Conservation (phyloP, 2,888 invertebrate genomes). For the Nebria salina region DNA sequence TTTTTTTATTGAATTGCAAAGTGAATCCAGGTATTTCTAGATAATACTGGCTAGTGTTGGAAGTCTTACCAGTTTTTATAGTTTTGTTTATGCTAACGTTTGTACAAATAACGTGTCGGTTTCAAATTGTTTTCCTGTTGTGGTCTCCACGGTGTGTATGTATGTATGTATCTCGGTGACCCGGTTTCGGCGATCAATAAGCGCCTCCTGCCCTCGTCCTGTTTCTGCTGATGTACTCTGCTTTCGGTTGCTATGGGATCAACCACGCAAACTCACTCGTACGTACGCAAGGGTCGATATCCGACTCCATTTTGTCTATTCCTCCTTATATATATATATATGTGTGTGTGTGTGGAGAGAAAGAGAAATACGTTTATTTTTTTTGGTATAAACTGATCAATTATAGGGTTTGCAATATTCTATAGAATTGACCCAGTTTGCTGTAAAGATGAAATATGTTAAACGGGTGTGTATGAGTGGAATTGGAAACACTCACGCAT, state of each 20-base stretch:
- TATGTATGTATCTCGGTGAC: neutral
- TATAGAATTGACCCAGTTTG: too few species aligned
- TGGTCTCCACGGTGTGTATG: too few species aligned
- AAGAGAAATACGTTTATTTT: too few species aligned
- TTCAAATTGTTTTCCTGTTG: too few species aligned
- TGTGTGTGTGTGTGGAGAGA: too few species aligned
- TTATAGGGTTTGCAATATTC: too few species aligned
- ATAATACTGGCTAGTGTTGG: neutral
- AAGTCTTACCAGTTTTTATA: neutral
- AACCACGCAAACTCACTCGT: neutral
- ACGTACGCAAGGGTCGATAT: neutral
- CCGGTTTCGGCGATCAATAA: constrained; percentile 17
- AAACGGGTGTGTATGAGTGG: too few species aligned
- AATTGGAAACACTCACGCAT: too few species aligned
- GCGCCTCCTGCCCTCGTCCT: neutral
- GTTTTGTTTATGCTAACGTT: neutral
- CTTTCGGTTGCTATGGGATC: constrained; percentile 10
- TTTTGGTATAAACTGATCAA: too few species aligned
- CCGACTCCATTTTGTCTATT: neutral
- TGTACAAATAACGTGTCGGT: too few species aligned
- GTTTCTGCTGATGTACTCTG: neutral
- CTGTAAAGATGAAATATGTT: too few species aligned
- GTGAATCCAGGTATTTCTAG: neutral
- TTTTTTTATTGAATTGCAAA: too few species aligned
- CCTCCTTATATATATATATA: neutral